Evolutionary conservation across 2,113 vertebrate genomes (phyloP).

Genomic region (Hirundichthys speculiger): DNA sequence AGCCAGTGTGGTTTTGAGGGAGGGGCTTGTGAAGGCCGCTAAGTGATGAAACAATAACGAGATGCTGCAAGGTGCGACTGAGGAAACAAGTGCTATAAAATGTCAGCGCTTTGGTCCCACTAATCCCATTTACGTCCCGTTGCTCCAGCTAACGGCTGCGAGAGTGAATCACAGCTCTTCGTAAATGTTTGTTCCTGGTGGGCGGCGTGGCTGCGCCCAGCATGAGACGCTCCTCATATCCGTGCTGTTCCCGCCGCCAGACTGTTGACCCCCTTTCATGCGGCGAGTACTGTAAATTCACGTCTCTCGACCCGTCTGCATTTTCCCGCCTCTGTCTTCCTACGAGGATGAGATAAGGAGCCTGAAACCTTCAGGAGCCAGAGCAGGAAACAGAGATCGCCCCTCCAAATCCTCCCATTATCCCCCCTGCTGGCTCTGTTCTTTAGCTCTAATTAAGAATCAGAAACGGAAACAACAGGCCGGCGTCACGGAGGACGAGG

Average conservation of each 20-base stretch:
- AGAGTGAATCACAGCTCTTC: not conserved
- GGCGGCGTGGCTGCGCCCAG: not conserved
- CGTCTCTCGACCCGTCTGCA: slow-evolving; percentile 14
- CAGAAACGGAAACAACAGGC: slow-evolving; percentile 42
- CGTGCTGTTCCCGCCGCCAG: not conserved
- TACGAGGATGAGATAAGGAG: slow-evolving; percentile 56
- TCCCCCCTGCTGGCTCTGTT: slow-evolving; percentile 51
- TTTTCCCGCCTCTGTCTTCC: slow-evolving; percentile 38
- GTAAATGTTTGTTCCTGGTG: slow-evolving; percentile 8
- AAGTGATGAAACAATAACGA: too few relatives aligned
- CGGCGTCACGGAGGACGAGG: slow-evolving; percentile 17
- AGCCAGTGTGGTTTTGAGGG: too few relatives aligned
- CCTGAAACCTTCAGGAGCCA: slow-evolving; percentile 52
- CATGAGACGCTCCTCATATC: not conserved
- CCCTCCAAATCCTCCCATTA: slow-evolving; percentile 59
- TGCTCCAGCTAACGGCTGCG: not conserved
- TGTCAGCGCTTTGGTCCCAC: too few relatives aligned
- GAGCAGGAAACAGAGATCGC: slow-evolving; percentile 36
- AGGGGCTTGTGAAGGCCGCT: too few relatives aligned
- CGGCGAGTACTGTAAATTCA: slow-evolving; percentile 31
- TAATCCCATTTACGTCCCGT: too few relatives aligned
- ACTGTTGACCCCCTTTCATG: slow-evolving; percentile 19
- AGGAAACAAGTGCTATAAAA: too few relatives aligned
- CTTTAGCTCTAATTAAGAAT: slow-evolving; percentile 59
- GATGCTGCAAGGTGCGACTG: too few relatives aligned